Evolutionary conservation across 2,797 vertebrate genomes (phyloP).

Genomic region (Sibirionetta formosa): DNA sequence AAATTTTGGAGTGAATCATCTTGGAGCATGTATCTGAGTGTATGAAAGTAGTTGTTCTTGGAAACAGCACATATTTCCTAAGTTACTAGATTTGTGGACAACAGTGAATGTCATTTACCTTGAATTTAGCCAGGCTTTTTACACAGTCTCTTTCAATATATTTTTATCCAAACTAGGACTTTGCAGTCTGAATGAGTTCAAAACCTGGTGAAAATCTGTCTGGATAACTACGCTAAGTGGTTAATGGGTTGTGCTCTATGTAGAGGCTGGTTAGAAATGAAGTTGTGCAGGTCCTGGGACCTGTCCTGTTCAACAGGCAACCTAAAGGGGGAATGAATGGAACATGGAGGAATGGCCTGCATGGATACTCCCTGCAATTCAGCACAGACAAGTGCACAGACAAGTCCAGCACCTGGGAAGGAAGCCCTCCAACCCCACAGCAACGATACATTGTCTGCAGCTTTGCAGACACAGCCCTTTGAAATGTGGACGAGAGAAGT

Average conservation of each 20-base stretch:
- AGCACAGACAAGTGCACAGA: neutral
- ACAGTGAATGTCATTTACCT: neutral
- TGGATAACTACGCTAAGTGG: neutral
- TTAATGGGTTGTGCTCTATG: neutral
- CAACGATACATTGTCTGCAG: accelerated
- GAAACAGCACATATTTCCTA: neutral
- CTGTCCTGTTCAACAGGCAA: neutral
- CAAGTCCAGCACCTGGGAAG: neutral
- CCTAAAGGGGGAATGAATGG: neutral
- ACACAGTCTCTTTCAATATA: neutral
- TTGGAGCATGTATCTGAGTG: neutral
- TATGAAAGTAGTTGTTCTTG: neutral
- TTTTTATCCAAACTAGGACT: neutral
- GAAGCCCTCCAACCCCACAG: neutral
- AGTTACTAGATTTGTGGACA: neutral
- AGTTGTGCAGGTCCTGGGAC: neutral
- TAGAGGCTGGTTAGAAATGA: neutral
- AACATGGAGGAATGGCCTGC: neutral
- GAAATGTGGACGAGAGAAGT: neutral
- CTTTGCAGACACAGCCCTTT: neutral
- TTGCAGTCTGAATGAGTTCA: neutral
- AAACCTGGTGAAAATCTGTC: neutral
- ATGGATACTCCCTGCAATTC: neutral
- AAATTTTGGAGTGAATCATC: neutral
- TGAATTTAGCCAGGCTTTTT: neutral